Evolutionary conservation across 2,888 invertebrate species (phyloP).

Genomic region (Eueremaeus valkanovi): DNA sequence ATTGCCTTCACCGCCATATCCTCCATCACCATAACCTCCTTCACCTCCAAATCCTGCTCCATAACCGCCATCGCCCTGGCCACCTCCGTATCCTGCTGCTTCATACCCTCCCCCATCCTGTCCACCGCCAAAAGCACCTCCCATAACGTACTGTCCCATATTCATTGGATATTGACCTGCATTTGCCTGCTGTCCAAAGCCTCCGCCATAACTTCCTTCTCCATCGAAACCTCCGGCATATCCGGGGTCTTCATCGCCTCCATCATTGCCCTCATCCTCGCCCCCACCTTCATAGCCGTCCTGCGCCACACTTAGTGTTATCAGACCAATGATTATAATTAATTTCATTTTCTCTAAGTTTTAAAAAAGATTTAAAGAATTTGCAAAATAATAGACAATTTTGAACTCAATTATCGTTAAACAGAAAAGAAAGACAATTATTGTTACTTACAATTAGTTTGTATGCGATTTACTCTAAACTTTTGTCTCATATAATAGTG

Average conservation of each 20-base stretch:
- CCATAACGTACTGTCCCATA: neutral
- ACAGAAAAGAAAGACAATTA: neutral
- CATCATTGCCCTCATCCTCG: neutral
- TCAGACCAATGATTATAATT: slow-evolving; percentile 8
- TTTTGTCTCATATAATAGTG: neutral
- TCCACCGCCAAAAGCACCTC: neutral
- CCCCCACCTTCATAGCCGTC: slow-evolving; percentile 17
- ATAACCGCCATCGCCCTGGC: neutral
- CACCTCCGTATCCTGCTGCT: neutral
- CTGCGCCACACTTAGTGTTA: neutral
- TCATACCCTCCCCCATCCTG: neutral
- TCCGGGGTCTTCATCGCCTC: neutral
- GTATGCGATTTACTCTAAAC: neutral
- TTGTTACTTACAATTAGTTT: neutral
- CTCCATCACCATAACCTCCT: neutral
- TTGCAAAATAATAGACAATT: neutral
- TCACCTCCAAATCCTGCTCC: neutral
- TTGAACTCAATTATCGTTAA: neutral
- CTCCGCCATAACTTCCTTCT: neutral
- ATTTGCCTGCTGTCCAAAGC: neutral
- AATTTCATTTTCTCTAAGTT: slow-evolving; percentile 6
- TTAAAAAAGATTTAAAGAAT: neutral
- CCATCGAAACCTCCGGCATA: slow-evolving; percentile 1
- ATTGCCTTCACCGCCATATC: neutral
- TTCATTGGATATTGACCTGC: neutral